Conservation (phyloP, 2,113 vertebrate genomes). For the Oenanthe melanoleuca region DNA sequence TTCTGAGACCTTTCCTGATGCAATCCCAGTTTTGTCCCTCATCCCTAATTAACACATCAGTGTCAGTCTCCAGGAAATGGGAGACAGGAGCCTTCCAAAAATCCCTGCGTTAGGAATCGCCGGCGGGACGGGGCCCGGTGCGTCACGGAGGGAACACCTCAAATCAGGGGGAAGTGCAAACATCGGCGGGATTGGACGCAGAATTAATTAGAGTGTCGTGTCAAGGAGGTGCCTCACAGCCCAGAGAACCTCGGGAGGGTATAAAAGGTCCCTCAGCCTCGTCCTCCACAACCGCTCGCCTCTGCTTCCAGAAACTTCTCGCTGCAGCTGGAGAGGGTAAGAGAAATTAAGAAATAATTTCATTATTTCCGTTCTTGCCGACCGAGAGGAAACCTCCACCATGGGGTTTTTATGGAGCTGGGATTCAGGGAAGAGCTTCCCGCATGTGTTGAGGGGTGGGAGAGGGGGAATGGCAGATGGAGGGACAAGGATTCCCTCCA, state of each 20-base stretch:
- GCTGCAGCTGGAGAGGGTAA: neutral
- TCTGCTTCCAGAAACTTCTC: neutral
- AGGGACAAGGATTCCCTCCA: neutral
- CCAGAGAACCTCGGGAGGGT: accelerated
- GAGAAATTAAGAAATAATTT: neutral
- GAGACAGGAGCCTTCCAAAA: neutral
- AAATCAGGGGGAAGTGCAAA: neutral
- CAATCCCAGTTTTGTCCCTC: neutral
- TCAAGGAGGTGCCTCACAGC: neutral
- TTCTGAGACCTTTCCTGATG: conserved; percentile 8
- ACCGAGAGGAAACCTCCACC: accelerated
- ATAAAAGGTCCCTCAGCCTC: neutral
- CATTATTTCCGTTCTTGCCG: accelerated
- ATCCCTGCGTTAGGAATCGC: neutral
- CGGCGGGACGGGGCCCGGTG: accelerated
- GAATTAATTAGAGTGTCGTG: neutral
- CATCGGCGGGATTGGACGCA: accelerated
- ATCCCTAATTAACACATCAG: neutral
- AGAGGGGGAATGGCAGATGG: accelerated
- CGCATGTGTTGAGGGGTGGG: neutral
- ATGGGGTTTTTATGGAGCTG: neutral
- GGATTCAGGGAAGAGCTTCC: neutral
- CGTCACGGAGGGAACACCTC: neutral
- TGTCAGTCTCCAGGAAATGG: conserved; percentile 23
- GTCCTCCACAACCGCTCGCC: neutral